phyloP scores from a whole-genome alignment of 2,797 vertebrate species.

The Sarcoramphus papa region DNA sequence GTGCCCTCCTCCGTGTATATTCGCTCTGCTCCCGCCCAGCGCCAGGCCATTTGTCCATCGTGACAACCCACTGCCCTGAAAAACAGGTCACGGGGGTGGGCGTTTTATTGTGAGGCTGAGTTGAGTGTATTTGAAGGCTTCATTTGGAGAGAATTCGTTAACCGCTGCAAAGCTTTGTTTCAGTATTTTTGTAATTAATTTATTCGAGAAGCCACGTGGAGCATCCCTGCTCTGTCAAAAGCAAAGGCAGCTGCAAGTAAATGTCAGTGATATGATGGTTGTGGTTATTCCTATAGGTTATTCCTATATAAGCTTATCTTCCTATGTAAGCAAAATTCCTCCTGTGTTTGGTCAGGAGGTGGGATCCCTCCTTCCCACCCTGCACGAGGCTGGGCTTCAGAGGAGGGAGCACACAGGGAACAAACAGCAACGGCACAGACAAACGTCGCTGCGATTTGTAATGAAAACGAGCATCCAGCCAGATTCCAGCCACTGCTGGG shows the following conservation, averaged over 20 bases:
- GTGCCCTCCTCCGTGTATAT: not conserved
- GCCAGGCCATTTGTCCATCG: not conserved
- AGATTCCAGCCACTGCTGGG: not conserved
- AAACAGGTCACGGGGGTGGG: not conserved
- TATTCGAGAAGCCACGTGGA: not conserved
- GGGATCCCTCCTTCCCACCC: not conserved
- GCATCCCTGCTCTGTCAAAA: not conserved
- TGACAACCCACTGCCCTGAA: fast-evolving
- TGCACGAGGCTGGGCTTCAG: not conserved
- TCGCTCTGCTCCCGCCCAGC: not conserved
- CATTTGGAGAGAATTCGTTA: not conserved
- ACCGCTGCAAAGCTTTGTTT: not conserved
- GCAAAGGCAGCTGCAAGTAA: not conserved
- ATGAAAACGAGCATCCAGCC: not conserved
- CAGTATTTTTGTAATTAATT: not conserved
- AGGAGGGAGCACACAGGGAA: not conserved
- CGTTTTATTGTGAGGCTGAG: not conserved
- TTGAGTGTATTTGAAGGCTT: not conserved
- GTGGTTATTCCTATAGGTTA: not conserved
- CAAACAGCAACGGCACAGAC: fast-evolving
- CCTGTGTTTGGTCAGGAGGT: not conserved
- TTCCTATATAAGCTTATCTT: not conserved
- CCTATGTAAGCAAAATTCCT: not conserved
- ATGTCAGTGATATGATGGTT: not conserved
- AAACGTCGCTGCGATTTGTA: not conserved